Evolutionary conservation across 2,113 vertebrate genomes (phyloP).

Genomic region (Mormyrus lacerda): DNA sequence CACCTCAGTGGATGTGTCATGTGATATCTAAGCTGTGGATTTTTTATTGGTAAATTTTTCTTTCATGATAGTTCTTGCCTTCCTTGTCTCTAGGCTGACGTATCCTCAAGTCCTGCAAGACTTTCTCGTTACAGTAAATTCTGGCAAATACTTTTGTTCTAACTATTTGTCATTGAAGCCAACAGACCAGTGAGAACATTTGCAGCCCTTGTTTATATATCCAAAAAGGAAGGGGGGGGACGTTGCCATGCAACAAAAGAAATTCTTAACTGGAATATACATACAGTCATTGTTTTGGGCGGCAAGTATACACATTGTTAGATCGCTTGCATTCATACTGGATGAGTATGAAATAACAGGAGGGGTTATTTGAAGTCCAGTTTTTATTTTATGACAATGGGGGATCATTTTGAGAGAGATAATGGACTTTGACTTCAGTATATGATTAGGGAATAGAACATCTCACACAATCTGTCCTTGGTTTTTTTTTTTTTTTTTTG

Average conservation of each 20-base stretch:
- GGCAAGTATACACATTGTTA: background rate
- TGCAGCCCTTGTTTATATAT: background rate
- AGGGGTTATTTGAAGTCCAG: background rate
- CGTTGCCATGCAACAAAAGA: background rate
- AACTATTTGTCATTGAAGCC: background rate
- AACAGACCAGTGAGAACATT: background rate
- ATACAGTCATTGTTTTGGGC: background rate
- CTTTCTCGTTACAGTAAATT: background rate
- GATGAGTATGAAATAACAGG: background rate
- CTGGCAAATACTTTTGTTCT: background rate
- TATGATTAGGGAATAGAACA: background rate
- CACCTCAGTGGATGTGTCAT: background rate
- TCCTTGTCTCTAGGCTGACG: background rate
- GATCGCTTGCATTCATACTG: background rate
- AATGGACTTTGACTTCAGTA: background rate
- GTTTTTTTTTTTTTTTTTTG: background rate
- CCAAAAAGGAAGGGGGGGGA: background rate
- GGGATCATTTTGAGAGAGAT: background rate
- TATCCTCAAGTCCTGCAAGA: background rate
- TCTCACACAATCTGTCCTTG: background rate
- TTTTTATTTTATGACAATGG: background rate
- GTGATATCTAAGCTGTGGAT: background rate
- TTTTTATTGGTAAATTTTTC: background rate
- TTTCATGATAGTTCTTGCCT: background rate
- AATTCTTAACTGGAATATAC: background rate